Percentiles rank a stretch among this genome's conserved stretches.
phyloP scores from a whole-genome alignment of 1,140 invertebrate species.

The Heliothis subflexa region DNA sequence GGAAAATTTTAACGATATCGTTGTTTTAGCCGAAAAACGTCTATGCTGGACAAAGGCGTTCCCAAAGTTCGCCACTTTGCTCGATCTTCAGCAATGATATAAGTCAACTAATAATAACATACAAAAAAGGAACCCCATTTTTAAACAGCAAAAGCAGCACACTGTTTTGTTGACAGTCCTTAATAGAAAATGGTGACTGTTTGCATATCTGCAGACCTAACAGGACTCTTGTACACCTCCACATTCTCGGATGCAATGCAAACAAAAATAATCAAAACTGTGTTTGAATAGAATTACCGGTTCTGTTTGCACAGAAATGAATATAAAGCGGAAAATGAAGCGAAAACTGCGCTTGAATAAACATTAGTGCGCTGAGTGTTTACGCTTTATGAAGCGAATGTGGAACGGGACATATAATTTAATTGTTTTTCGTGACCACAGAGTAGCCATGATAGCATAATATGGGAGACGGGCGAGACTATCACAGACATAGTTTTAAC shows the following conservation, averaged over 20 bases:
- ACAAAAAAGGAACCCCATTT: no score
- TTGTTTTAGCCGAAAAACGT: no score
- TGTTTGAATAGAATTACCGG: conserved; percentile 32
- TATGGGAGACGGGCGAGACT: neutral
- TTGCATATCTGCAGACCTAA: neutral
- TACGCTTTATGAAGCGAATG: conserved; percentile 28
- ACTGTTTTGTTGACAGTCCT: neutral
- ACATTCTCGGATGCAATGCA: conserved; percentile 9
- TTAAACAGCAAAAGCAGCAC: neutral
- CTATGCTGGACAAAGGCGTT: no score
- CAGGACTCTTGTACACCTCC: neutral
- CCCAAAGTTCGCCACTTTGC: no score
- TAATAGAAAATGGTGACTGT: neutral
- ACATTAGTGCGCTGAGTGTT: conserved; percentile 3
- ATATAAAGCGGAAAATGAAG: conserved; percentile 18
- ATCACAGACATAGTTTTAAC: no score
- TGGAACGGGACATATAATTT: conserved; percentile 20
- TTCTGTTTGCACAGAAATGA: conserved; percentile 9
- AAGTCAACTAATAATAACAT: no score
- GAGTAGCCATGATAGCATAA: neutral
- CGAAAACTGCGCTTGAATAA: conserved; percentile 33
- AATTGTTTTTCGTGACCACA: neutral
- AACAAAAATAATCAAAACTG: conserved; percentile 35
- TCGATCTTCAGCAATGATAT: no score
- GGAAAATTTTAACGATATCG: no score